Evolutionary conservation across 2,888 invertebrate genomes (phyloP), one percentile per base, ranked within the genome.

Genomic region (Frankliniella intonsa): DNA sequence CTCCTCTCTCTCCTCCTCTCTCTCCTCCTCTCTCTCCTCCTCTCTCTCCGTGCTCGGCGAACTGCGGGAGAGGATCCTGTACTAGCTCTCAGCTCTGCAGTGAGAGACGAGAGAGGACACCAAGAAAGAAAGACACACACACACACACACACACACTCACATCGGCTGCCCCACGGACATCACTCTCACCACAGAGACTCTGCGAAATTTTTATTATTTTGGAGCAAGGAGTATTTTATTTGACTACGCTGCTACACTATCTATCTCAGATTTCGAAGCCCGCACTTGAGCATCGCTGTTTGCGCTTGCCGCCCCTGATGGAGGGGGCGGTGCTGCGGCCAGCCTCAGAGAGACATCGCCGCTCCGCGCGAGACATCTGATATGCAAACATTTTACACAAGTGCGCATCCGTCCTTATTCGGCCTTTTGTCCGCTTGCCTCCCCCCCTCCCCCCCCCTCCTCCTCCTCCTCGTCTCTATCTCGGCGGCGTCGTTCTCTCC

Each of bases 301-400:
- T 11, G 55, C 11, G 55, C 2, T 17, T 17, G 55, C 11, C 2
- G 55, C 55, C 14, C 14, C 17, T 12, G 19, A 5, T 55, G 55
- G 17, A 55, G 55, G 5, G 14, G 17, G 51, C 51, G 55, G 55
- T 19, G 14, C 55, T 14, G 55, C 55, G 55, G 55, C 55, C 55
- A 55, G 19, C 17, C 55, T 19, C 14, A 14, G 7, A 19, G 17
- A 12, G 55, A 14, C 55, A 55, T 55, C 55, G 11, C 55, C 55
- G n/a, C n/a, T n/a, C n/a, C n/a, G 11, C 11, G 12, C 12, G 22
- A 12, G 22, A 22, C 12, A 22, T 25, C 69, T 76, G 69, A 76
- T 76, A 25, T 25, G 69, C 69, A 76, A 25, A 76, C 69, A 76
- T 25, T 76, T 76, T 76, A 76, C 69, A 76, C 69, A 8, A 25